Conservation (phyloP, 35 echinoderm and acorn worm species). For the Apostichopus japonicus region DNA sequence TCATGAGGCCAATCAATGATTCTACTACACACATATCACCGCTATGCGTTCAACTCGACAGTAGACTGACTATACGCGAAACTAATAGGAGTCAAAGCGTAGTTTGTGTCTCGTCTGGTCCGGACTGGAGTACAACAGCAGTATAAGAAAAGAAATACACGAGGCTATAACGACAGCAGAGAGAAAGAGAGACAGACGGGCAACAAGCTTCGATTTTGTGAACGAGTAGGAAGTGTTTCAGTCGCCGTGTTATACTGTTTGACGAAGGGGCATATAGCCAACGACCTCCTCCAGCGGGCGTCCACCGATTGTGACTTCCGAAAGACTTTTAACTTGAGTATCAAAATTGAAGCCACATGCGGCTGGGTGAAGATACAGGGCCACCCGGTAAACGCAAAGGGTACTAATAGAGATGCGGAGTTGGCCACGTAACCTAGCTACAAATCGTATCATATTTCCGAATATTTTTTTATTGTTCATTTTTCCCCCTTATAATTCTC, state of each 20-base stretch:
- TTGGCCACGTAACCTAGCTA: background rate
- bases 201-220: background rate
- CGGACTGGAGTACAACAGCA: too few species aligned
- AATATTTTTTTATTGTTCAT: background rate
- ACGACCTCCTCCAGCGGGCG: conserved; percentile 43
- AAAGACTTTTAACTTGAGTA: conserved; percentile 34
- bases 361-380: conserved; percentile 5
- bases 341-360: conserved; percentile 52
- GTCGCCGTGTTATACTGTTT: conserved; percentile 21
- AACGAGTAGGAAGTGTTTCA: conserved; percentile 19
- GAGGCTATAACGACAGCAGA: background rate
- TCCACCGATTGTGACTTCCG: conserved; percentile 32
- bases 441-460: background rate
- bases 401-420: conserved; percentile 35
- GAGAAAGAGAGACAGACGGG: background rate
- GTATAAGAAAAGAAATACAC: too few species aligned
- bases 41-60: too few species aligned
- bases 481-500: background rate
- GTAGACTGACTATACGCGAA: too few species aligned
- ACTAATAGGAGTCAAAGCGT: too few species aligned
- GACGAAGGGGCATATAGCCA: conserved; percentile 19
- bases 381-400: conserved; percentile 49
- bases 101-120: too few species aligned
- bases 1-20: conserved; percentile 34
- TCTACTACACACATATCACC: too few species aligned